Base-by-base conservation (phyloP, 2,888 invertebrate species). In the Sericinus montela region DNA sequence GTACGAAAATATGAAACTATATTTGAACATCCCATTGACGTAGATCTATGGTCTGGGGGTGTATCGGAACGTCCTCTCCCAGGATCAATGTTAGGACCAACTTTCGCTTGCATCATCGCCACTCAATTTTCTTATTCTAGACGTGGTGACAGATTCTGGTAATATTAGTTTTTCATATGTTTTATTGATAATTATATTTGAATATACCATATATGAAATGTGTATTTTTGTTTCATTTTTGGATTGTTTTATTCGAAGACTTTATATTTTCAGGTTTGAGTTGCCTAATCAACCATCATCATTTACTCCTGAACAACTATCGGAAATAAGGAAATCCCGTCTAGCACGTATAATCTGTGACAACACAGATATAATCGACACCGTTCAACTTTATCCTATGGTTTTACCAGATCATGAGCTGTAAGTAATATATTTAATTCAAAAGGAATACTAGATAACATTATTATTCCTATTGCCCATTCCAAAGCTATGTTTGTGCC, bases 41-140 rank as follows among this genome's bases (percentile, higher is more conserved):
- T 98, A 39, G 98, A 98, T 88, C 89, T 98, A 46, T 98, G 97
- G 96, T 96, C 97, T 13, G 98, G 97, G 41, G 98, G 97, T 40
- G 96, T 98, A 6, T 96, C 97, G 0, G 98, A 98, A 72, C 90
- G 94, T 54, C 95, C 97, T 1, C 89, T 97, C 45, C 95, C 96
- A 7, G 97, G 97, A 37, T 96, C 97, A 47, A 95, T 98, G 94
- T 90, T 98, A 53, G 98, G 98, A 42, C 97, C 98, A 0, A 97
- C 97, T 42, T 98, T 98, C 70, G 96, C 97, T 45, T 98, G 98
- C 72, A 91, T 98, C 55, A 97, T 98, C 64, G 98, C 97, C 19
- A 95, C 95, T 19, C 97, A 98, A 80, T 97, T 98, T 88, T 95
- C 95, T 63, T 95, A 96, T 69, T 91, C 96, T 0, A 92, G 97